Base-by-base conservation (phyloP, 2,888 invertebrate genomes). In the Desoria tigrina region DNA sequence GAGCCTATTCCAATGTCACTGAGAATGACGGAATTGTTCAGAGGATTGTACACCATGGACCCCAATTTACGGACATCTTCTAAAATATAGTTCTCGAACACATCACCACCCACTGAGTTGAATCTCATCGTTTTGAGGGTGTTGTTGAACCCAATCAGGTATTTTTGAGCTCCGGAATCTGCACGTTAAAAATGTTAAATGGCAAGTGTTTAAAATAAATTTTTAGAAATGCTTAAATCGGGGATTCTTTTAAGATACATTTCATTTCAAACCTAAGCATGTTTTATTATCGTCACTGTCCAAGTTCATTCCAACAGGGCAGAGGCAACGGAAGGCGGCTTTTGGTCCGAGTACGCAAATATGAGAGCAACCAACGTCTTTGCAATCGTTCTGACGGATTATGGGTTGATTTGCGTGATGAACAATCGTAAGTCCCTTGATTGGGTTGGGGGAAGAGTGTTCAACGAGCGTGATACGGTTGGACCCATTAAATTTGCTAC, bases 401-500 rank as follows among this genome's bases (percentile, higher is more conserved):
- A 68, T 69, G 0, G 81, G 82, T 77, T 86, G 85, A 67, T 88
- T 79, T 0, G 86, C 82, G 0, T 88, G 85, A 79, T 93, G 92
- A 79, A 87, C 90, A 14, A 92, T 83, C 75, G 89, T 87, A 50
- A 93, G 83, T 1, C 88, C 89, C 82, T 84, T 82, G 50, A 85
- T 76, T 2, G 78, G 78, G 18, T 81, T 79, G 73, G 81, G 80
- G 24, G n/a, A n/a, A n/a, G 81, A 80, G 71, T 85, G 84, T 51
- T 83, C 83, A 0, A 85, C 78, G 1, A 88, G 59, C 1, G 84
- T 83, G 18, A 82, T 80, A 71, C 84, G 84, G 69, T 86, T 79
- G 76, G 86, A 87, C 0, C 89, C 89, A 1, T 85, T 86, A 76
- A 90, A 86, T 78, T 95, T 95, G 78, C 92, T 85, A 58, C 88